Percentiles rank a stretch among this genome's conserved stretches.
These are phyloP conservation scores for Teleopsis dalmanni DNA, from an alignment of 1,140 invertebrate genomes.

Conservation along the genomic window DNA sequence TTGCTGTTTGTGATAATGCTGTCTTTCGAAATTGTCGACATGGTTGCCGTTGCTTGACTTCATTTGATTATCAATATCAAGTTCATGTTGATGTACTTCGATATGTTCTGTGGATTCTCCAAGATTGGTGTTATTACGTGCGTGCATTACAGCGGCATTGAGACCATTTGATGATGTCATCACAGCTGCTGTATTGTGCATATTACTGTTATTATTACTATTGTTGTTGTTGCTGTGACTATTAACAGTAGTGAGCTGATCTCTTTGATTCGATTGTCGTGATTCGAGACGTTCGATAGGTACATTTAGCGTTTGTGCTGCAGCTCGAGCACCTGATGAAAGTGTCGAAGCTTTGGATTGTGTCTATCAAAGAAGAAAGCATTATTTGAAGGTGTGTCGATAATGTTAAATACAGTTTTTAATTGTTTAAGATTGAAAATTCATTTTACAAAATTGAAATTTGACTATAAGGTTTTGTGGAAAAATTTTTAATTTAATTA, in stretches of 20 bases:
- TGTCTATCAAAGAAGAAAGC: constrained; percentile 18
- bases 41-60: neutral
- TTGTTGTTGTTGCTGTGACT: constrained; percentile 8
- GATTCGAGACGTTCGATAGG: constrained; percentile 40
- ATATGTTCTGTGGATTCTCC: constrained; percentile 3
- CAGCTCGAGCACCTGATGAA: constrained; percentile 39
- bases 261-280: constrained; percentile 31
- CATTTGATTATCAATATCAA: constrained; percentile 7
- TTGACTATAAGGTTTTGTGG: no score
- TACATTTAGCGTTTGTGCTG: constrained; percentile 42
- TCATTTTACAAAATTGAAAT: neutral
- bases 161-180: neutral
- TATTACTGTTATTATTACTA: constrained; percentile 12
- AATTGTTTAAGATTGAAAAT: neutral
- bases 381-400: neutral
- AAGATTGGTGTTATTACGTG: neutral
- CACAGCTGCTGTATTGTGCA: neutral
- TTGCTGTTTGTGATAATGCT: constrained; percentile 13
- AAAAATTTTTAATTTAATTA: neutral
- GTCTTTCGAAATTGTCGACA: constrained; percentile 6
- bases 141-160: neutral
- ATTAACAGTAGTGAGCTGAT: neutral
- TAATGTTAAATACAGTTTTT: neutral
- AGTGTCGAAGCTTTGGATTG: constrained; percentile 42
- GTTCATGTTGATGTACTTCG: constrained; percentile 2